These are phyloP conservation scores for Pygathrix nemaeus DNA, from an alignment of 2,113 vertebrate species.

Conservation along the genomic window DNA sequence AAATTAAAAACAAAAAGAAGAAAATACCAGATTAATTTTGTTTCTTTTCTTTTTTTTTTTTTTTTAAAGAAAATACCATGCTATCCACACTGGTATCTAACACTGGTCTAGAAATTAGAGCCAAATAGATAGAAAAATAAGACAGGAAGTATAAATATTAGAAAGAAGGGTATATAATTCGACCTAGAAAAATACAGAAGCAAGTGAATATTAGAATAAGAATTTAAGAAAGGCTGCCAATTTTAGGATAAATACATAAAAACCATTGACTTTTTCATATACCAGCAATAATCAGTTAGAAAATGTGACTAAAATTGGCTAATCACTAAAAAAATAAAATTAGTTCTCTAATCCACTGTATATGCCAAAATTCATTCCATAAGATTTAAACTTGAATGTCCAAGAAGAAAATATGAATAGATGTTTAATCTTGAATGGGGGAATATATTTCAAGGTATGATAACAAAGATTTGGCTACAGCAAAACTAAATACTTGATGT, in stretches of 20 bases:
- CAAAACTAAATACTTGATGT: not conserved
- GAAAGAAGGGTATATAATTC: not conserved
- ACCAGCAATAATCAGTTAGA: not conserved
- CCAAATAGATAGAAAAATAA: constrained; percentile 27
- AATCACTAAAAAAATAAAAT: constrained; percentile 16
- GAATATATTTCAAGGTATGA: not conserved
- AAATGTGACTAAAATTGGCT: constrained; percentile 20
- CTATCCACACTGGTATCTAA: not conserved
- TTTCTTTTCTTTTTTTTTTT: no score
- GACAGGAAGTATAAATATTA: not conserved
- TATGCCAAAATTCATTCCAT: not conserved
- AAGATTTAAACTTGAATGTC: not conserved
- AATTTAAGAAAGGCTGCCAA: not conserved
- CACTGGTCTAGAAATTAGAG: not conserved
- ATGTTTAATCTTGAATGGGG: not conserved
- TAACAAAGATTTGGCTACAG: not conserved
- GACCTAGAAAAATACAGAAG: not conserved
- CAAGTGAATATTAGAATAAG: constrained; percentile 9
- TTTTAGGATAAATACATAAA: constrained; percentile 31
- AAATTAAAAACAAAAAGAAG: not conserved
- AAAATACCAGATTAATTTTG: not conserved
- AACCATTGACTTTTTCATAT: not conserved
- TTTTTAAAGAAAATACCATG: not conserved
- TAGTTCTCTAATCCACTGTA: not conserved
- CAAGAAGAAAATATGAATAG: constrained; percentile 25